Evolutionary conservation across 2,888 invertebrate genomes (phyloP).

Genomic region (Spatulosminthurus flaviceps): DNA sequence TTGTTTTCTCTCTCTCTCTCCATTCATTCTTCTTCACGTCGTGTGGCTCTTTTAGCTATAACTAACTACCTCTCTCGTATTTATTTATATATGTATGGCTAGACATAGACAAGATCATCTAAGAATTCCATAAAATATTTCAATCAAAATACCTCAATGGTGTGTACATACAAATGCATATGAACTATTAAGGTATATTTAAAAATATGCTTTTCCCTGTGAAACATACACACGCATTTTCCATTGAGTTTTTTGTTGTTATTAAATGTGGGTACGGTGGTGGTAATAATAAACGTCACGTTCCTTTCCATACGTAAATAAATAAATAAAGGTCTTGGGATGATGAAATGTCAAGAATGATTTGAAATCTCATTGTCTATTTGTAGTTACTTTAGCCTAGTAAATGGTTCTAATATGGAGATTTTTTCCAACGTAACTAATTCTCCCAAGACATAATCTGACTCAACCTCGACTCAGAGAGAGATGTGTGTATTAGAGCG

Average conservation of each 20-base stretch:
- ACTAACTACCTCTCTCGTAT: no score
- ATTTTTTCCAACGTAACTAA: slow-evolving; percentile 26
- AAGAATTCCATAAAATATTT: background rate
- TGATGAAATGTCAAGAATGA: slow-evolving; percentile 27
- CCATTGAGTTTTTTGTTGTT: background rate
- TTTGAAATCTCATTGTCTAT: slow-evolving; percentile 27
- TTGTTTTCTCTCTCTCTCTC: slow-evolving; percentile 18
- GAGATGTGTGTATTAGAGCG: slow-evolving; percentile 31
- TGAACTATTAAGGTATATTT: background rate
- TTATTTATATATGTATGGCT: no score
- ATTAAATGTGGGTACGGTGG: background rate
- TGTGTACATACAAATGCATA: background rate
- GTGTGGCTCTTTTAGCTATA: background rate
- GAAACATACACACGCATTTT: background rate
- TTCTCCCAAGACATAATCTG: slow-evolving; percentile 13
- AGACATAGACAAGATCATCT: background rate
- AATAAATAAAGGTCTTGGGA: background rate
- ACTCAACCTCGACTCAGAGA: slow-evolving; percentile 9
- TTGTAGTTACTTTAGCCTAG: slow-evolving; percentile 16
- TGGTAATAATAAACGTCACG: slow-evolving; percentile 9
- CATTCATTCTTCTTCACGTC: background rate
- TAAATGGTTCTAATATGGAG: slow-evolving; percentile 30
- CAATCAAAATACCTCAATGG: background rate
- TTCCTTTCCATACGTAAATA: background rate
- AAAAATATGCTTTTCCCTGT: background rate